phyloP scores from a whole-genome alignment of 1,140 invertebrate species.

The Drosophila rufa region DNA sequence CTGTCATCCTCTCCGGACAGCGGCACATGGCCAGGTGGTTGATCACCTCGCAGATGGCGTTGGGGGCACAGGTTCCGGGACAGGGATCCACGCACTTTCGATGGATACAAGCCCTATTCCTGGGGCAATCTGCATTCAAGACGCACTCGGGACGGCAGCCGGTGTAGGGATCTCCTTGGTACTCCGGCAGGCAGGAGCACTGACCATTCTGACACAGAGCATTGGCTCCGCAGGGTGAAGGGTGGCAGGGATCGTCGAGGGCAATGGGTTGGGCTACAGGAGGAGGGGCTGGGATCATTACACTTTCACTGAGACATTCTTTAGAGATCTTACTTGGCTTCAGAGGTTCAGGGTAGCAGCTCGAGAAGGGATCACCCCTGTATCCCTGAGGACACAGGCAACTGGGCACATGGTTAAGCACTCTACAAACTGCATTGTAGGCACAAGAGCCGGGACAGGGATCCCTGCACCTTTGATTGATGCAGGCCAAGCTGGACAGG shows the following conservation, averaged over 20 bases:
- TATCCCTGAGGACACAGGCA: constrained; percentile 89
- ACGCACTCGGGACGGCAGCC: constrained; percentile 81
- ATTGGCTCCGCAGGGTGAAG: constrained; percentile 89
- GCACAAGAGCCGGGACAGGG: constrained; percentile 88
- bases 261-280: constrained; percentile 69
- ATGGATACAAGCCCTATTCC: constrained; percentile 87
- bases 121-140: constrained; percentile 86
- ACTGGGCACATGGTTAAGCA: constrained; percentile 88
- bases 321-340: constrained; percentile 50
- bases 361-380: constrained; percentile 89
- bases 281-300: constrained; percentile 62
- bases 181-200: constrained; percentile 86
- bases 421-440: constrained; percentile 88
- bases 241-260: constrained; percentile 87
- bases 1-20: constrained; percentile 86
- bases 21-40: constrained; percentile 89
- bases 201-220: constrained; percentile 89
- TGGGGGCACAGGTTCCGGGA: constrained; percentile 88
- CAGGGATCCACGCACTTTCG: constrained; percentile 89
- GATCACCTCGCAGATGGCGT: constrained; percentile 88
- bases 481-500: constrained; percentile 86
- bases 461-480: constrained; percentile 87
- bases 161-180: constrained; percentile 86
- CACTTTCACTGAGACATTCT: neutral
- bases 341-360: constrained; percentile 65